Percentiles rank a stretch among this genome's conserved stretches.
Conservation (phyloP, 1,140 invertebrate species). For the Agrypnia vestita region DNA sequence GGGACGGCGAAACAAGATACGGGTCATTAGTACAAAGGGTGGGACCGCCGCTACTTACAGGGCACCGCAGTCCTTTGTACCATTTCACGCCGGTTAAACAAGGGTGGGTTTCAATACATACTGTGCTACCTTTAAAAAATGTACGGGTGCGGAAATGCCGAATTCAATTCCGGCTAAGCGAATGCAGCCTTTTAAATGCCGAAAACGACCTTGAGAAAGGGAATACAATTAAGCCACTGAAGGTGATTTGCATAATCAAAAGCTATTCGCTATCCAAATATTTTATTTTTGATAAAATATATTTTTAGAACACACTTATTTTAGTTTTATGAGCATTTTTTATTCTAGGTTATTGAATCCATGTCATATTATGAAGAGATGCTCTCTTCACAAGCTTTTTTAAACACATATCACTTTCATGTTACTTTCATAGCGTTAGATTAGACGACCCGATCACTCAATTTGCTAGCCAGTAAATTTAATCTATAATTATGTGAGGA, state of each 20-base stretch:
- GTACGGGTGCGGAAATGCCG: neutral
- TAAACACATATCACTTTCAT: no score
- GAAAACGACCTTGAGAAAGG: neutral
- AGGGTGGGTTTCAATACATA: slow-evolving; percentile 7
- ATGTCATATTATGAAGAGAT: no score
- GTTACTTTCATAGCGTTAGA: no score
- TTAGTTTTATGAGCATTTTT: no score
- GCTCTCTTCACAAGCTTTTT: no score
- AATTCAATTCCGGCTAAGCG: slow-evolving; percentile 6
- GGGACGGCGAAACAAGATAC: slow-evolving; percentile 50
- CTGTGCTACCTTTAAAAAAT: neutral
- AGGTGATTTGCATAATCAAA: slow-evolving; percentile 10
- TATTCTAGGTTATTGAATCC: no score
- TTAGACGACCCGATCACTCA: no score
- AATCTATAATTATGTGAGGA: no score
- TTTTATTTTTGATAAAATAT: no score
- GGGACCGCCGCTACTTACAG: neutral
- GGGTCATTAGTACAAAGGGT: slow-evolving; percentile 55
- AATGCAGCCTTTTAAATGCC: neutral
- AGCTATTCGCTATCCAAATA: neutral
- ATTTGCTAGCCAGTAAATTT: no score
- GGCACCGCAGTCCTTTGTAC: slow-evolving; percentile 24
- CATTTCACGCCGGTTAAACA: slow-evolving; percentile 29
- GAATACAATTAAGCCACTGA: neutral
- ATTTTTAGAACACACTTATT: no score